Conservation (phyloP, 2,797 vertebrate genomes). For the Chaenodraco wilsoni region DNA sequence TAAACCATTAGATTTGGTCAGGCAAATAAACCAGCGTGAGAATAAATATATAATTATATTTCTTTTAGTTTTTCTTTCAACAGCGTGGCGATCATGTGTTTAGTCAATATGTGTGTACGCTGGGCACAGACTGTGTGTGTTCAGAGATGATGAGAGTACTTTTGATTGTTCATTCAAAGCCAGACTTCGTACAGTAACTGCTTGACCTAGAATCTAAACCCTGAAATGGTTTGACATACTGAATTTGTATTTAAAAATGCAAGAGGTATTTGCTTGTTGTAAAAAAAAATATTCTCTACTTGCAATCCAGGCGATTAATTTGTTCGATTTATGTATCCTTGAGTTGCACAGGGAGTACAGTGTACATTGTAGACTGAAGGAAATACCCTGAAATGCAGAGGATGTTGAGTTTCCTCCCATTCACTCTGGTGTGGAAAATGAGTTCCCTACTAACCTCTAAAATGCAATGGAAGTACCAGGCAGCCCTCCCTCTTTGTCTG, state of each 20-base stretch:
- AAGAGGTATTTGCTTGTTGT: slow-evolving; percentile 9
- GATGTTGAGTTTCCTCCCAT: slow-evolving; percentile 66
- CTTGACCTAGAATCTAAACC: slow-evolving; percentile 17
- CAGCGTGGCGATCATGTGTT: background rate
- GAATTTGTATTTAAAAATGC: slow-evolving; percentile 6
- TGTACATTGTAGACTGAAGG: slow-evolving; percentile 5
- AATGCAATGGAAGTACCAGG: slow-evolving; percentile 11
- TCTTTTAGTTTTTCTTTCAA: slow-evolving; percentile 4
- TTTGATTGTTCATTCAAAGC: slow-evolving; percentile 24
- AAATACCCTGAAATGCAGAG: slow-evolving; percentile 47
- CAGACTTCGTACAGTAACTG: slow-evolving; percentile 10
- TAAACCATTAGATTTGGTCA: slow-evolving; percentile 13
- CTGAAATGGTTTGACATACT: slow-evolving; percentile 22
- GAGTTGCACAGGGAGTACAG: background rate
- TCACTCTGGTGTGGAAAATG: slow-evolving; percentile 47
- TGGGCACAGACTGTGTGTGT: background rate
- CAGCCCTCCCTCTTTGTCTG: slow-evolving; percentile 19
- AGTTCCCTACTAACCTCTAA: slow-evolving; percentile 25
- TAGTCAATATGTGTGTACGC: slow-evolving; percentile 16
- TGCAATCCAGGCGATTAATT: background rate
- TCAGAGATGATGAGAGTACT: slow-evolving; percentile 11
- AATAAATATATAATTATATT: slow-evolving; percentile 3
- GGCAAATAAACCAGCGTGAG: background rate
- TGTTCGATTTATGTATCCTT: background rate
- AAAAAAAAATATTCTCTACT: background rate